Base-by-base conservation (phyloP, 2,113 vertebrate genomes). In the Lagopus muta region DNA sequence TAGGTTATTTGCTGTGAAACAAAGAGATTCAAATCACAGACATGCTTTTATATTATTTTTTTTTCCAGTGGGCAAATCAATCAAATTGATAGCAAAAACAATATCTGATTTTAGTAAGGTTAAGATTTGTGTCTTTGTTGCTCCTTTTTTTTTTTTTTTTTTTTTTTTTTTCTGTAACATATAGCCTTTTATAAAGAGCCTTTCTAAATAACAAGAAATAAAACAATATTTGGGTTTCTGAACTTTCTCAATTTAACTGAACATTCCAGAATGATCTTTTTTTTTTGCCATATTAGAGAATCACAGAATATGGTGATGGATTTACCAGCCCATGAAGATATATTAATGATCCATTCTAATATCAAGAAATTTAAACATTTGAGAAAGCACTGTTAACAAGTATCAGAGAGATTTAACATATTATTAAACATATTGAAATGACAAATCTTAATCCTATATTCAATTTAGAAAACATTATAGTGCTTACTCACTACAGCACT, bases 281-380 rank as follows among this genome's bases (percentile, higher is more conserved):
- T 43, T 43, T 43, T 58, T 42, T 88, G 67, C 42, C 86, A 45
- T 65, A 62, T 60, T 32, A 84, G 38, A 54, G 4, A 60, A 43
- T 7, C 36, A 50, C 73, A 87, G 79, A 73, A 36, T 42, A 65
- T 2, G 21, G 7, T 25, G 21, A 30, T 50, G 84, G 8, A 14
- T 92, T 89, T 79, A 48, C 14, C 32, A 42, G 80, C 22, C 57
- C 54, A 83, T 73, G 43, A 87, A 81, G 36, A 93, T 43, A n/a
- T 72, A 67, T 74, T 93, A 92, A 96, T 93, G 27, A 83, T 87
- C 71, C 90, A 93, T 34, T 60, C 38, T 82, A 91, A 48, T 30
- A 91, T 82, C 57, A 95, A 86, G 62, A 43, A 43, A 43, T 43
- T 43, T 13, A 16, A 94, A 92, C 43, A 74, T 50, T 90, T 82